Base-by-base conservation (phyloP, 2,113 vertebrate genomes). In the Stigmatopora nigra region DNA sequence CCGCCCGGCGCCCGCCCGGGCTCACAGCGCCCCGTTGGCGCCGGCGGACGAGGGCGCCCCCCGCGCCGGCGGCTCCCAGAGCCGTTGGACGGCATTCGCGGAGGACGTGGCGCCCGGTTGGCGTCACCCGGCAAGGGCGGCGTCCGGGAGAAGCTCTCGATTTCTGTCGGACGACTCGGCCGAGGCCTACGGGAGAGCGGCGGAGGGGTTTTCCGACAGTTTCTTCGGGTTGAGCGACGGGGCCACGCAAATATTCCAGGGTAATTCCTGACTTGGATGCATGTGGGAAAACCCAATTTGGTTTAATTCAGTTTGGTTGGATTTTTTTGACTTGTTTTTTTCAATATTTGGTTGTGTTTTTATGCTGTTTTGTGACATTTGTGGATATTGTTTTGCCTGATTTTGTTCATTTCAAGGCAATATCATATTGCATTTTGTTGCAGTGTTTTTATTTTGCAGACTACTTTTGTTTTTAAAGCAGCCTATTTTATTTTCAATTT, bases 71-170 rank as follows among this genome's bases (percentile, higher is more conserved):
- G 82, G 75, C 86, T 88, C 88, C 52, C 91, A 90, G 64, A 92
- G 82, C 84, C 90, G 91, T 71, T 93, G 92, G 90, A 89, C 92
- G 64, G 92, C 88, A 73, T 93, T 93, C 85, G 87, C 84, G 62
- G 89, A 92, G 76, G 80, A 86, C 67, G 83, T 84, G 60, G 71
- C 84, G 67, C 79, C 68, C 31, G 52, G 80, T 65, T 87, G 71
- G 60, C 80, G 72, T 52, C 1, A 87, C 4, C 77, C 79, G 67
- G 80, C 82, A 22, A 89, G 82, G 83, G 75, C 71, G 13, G 82
- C 58, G 71, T 71, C 88, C 35, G 19, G 67, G 78, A 86, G 86
- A 76, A 51, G 87, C 49, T 80, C 82, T 68, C 84, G 89, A 72
- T 86, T 82, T 81, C 85, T 87, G 72, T 91, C 88, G 58, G 87